These are phyloP conservation scores for Calidris pygmaea DNA, from an alignment of 2,113 vertebrate species.

Conservation along the genomic window DNA sequence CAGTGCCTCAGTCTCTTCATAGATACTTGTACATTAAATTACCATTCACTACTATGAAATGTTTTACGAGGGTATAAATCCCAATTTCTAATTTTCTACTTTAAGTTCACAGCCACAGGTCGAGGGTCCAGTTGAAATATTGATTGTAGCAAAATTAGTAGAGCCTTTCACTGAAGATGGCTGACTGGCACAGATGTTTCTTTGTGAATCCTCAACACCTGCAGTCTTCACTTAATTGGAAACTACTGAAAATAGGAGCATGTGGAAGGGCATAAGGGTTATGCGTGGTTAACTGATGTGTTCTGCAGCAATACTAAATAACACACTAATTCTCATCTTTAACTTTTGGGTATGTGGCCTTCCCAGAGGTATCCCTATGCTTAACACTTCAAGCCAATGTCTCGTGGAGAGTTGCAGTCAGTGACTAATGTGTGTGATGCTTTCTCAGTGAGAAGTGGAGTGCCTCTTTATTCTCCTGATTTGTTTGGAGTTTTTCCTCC, in stretches of 20 bases:
- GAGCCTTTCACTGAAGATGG: not conserved
- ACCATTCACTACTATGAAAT: not conserved
- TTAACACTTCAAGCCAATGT: not conserved
- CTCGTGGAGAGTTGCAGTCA: not conserved
- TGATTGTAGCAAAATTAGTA: not conserved
- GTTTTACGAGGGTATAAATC: not conserved
- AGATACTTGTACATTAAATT: not conserved
- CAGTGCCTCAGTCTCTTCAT: not conserved
- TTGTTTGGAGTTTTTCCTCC: not conserved
- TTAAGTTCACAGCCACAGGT: not conserved
- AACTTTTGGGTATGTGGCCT: not conserved
- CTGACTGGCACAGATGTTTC: not conserved
- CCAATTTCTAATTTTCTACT: not conserved
- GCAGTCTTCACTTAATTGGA: not conserved
- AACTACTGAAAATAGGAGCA: not conserved
- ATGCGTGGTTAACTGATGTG: not conserved
- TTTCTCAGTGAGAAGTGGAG: not conserved
- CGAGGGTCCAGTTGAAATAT: not conserved
- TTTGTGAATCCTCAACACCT: not conserved
- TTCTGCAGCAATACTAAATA: not conserved
- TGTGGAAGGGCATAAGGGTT: not conserved
- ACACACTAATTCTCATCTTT: not conserved
- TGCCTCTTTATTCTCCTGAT: not conserved
- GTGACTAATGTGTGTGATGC: not conserved
- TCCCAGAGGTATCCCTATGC: not conserved